Percentiles rank a stretch among this genome's conserved stretches.
These are phyloP conservation scores for Strix occidentalis DNA, from an alignment of 2,797 vertebrate species.

Conservation along the genomic window DNA sequence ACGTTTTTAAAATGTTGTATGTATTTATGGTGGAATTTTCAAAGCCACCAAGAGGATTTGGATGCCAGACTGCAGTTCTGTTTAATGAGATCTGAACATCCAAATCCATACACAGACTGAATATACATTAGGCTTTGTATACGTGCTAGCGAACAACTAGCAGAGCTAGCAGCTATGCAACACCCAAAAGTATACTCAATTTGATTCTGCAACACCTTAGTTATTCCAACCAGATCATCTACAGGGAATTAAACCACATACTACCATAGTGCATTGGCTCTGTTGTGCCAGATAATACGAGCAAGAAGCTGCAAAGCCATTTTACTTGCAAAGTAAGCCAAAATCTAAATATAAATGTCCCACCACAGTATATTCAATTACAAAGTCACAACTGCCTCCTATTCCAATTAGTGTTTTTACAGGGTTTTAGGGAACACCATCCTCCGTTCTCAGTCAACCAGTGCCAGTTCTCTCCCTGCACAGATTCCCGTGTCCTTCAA, in stretches of 20 bases:
- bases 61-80: background rate
- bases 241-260: background rate
- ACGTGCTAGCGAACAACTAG: background rate
- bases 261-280: background rate
- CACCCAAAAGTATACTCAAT: background rate
- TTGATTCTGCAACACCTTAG: background rate
- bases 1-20: background rate
- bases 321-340: background rate
- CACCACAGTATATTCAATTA: background rate
- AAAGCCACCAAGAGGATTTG: conserved; percentile 27
- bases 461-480: background rate
- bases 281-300: background rate
- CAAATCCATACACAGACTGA: background rate
- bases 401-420: background rate
- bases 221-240: background rate
- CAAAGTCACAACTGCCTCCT: background rate
- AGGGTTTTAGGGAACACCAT: background rate
- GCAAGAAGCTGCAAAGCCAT: background rate
- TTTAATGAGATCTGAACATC: background rate
- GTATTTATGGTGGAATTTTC: conserved; percentile 16
- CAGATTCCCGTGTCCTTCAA: background rate
- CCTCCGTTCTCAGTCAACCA: background rate
- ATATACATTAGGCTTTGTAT: background rate
- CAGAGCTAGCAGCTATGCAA: background rate
- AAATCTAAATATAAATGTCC: conserved; percentile 4